phyloP scores from a whole-genome alignment of 64 coral and sea anemone species.

The Dendronephthya gigantea region DNA sequence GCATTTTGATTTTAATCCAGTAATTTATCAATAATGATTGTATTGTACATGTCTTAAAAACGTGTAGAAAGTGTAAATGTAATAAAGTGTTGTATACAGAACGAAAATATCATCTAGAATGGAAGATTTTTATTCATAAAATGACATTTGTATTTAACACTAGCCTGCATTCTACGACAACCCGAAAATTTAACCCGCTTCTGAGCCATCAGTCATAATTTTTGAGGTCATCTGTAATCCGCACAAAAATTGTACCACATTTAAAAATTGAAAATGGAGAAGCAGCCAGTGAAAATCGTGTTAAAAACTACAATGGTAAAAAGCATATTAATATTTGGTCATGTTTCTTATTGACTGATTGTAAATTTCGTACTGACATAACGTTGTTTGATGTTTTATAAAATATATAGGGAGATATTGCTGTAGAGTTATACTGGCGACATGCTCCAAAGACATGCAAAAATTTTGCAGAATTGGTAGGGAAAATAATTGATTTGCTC shows the following conservation, averaged over 20 bases:
- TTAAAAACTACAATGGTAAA: conserved; percentile 12
- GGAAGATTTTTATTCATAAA: too few relatives aligned
- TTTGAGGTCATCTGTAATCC: not conserved
- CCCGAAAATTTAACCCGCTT: too few relatives aligned
- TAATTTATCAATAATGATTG: too few relatives aligned
- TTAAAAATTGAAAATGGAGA: not conserved
- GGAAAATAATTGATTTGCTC: not conserved
- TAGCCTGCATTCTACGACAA: too few relatives aligned
- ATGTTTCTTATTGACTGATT: not conserved
- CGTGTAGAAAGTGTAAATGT: too few relatives aligned
- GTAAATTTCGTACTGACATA: not conserved
- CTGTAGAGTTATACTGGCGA: conserved; percentile 78
- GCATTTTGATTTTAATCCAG: too few relatives aligned
- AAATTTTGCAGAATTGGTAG: conserved; percentile 89
- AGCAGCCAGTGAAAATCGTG: not conserved
- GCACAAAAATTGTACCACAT: not conserved
- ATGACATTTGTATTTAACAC: too few relatives aligned
- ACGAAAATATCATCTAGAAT: too few relatives aligned
- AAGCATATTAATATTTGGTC: not conserved
- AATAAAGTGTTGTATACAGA: too few relatives aligned
- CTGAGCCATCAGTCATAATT: too few relatives aligned
- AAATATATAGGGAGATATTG: conserved; percentile 84
- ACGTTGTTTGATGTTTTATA: conserved; percentile 18
- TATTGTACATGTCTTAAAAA: too few relatives aligned
- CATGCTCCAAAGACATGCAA: conserved; percentile 86